Conservation (phyloP, 2,113 vertebrate genomes). For the Perognathus longimembris region DNA sequence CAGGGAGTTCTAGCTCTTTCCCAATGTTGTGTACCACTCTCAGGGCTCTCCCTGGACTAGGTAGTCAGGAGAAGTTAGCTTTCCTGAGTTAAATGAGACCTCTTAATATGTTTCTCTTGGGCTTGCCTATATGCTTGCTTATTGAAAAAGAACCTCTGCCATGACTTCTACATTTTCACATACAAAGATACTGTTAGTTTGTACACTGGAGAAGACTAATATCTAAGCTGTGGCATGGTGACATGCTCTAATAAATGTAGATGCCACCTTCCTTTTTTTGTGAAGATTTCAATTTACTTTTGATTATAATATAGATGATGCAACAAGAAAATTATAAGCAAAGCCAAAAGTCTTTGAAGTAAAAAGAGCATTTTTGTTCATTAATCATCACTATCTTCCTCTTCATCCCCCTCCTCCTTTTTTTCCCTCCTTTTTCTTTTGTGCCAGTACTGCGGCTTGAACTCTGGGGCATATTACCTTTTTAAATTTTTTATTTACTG, state of each 20-base stretch:
- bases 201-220: slow-evolving; percentile 42
- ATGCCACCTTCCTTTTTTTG: neutral
- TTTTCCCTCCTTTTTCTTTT: no score
- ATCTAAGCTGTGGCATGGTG: neutral
- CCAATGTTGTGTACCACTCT: neutral
- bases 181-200: neutral
- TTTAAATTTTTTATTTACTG: no score
- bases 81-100: neutral
- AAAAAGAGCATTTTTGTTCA: no score
- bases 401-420: no score
- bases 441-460: no score
- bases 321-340: no score
- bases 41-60: neutral
- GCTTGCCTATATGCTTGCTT: neutral
- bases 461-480: no score
- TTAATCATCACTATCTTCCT: no score
- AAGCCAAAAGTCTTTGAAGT: no score
- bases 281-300: no score
- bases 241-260: slow-evolving; percentile 3
- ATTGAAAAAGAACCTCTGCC: neutral
- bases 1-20: neutral
- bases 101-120: neutral
- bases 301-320: no score
- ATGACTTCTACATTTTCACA: neutral
- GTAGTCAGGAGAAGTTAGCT: neutral